Evolutionary conservation across 2,888 invertebrate species (phyloP).

Genomic region (Scaeva pyrastri): DNA sequence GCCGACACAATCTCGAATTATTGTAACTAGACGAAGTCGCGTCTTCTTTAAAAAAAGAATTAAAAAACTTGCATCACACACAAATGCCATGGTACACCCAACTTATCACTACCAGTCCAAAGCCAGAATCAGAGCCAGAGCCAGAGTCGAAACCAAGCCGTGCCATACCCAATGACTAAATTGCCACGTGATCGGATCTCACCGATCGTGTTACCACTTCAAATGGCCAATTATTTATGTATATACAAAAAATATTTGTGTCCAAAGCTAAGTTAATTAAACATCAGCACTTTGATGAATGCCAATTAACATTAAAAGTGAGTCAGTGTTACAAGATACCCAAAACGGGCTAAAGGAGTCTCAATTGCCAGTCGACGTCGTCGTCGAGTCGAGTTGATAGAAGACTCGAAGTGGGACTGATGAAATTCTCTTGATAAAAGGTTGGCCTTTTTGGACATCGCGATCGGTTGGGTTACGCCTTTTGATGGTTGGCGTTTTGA

Average conservation of each 20-base stretch:
- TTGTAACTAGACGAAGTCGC: no score
- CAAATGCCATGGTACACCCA: no score
- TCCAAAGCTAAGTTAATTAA: slow-evolving; percentile 24
- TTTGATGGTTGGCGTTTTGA: not conserved
- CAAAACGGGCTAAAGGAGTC: not conserved
- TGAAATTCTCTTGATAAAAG: slow-evolving; percentile 23
- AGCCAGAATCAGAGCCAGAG: no score
- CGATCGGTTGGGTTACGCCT: not conserved
- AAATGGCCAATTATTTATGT: slow-evolving; percentile 19
- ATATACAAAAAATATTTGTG: slow-evolving; percentile 16
- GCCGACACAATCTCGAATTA: no score
- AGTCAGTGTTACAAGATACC: slow-evolving; percentile 32
- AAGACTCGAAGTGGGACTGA: not conserved
- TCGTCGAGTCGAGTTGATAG: no score
- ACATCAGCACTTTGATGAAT: slow-evolving; percentile 42
- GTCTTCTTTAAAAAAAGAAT: no score
- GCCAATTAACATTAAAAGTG: slow-evolving; percentile 42
- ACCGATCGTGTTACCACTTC: slow-evolving; percentile 47
- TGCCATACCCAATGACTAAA: not conserved
- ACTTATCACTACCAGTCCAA: no score
- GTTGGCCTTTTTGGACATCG: not conserved
- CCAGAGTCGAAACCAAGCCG: not conserved
- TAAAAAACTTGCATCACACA: no score
- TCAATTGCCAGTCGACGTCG: no score
- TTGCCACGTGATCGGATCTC: slow-evolving; percentile 34